A percentile compares a stretch with the other conserved stretches of the same genome.
These are phyloP conservation scores for Toxotes chatareus DNA, from an alignment of 2,113 vertebrate species.

Conservation along the genomic window DNA sequence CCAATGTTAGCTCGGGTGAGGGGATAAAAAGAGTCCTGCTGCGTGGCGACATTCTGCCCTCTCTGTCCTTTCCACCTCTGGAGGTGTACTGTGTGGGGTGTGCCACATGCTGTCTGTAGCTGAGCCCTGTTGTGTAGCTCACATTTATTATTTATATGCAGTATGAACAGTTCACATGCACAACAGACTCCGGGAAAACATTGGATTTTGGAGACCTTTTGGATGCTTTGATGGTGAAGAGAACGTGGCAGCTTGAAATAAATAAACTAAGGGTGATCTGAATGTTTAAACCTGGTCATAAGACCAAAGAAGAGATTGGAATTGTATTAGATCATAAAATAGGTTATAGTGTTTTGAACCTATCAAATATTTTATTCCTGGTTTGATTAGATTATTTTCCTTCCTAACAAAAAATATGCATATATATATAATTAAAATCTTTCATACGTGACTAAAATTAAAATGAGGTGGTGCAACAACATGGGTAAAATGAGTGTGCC, in stretches of 20 bases:
- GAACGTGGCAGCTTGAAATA: slow-evolving; percentile 16
- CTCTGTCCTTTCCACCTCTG: slow-evolving; percentile 67
- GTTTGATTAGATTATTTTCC: not conserved
- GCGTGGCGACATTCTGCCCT: slow-evolving; percentile 51
- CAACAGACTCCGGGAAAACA: slow-evolving; percentile 15
- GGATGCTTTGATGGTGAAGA: slow-evolving; percentile 58
- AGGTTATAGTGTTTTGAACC: not conserved
- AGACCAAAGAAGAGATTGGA: not conserved
- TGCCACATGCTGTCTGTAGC: slow-evolving; percentile 40
- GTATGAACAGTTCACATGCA: slow-evolving; percentile 41
- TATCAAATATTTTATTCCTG: not conserved
- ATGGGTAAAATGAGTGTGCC: slow-evolving; percentile 24
- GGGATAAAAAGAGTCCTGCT: slow-evolving; percentile 54
- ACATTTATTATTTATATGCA: slow-evolving; percentile 69
- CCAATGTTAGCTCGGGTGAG: not conserved
- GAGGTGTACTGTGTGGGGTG: slow-evolving; percentile 36
- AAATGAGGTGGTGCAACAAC: not conserved
- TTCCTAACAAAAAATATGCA: not conserved
- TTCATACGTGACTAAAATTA: slow-evolving; percentile 8
- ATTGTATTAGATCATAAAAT: not conserved
- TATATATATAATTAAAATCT: not conserved
- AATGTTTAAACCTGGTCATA: not conserved
- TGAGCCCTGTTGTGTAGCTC: slow-evolving; percentile 39
- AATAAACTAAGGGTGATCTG: slow-evolving; percentile 7
- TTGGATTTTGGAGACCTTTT: slow-evolving; percentile 56